Evolutionary conservation across 2,888 invertebrate genomes (phyloP).

Genomic region (Lasioglossum oenotherae): DNA sequence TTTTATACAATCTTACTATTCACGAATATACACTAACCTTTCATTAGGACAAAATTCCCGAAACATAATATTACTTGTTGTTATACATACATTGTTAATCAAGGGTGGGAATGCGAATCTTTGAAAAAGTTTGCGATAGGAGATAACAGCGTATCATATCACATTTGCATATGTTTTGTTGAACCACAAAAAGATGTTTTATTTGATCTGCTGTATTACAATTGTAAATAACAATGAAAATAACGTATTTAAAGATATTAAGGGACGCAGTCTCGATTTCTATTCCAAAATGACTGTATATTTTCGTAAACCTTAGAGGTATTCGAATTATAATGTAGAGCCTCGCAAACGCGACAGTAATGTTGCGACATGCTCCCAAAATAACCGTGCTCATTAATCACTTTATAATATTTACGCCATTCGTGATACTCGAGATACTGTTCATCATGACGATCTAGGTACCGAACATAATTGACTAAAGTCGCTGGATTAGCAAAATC

Average conservation of each 20-base stretch:
- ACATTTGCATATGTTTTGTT: neutral
- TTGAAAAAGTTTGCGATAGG: neutral
- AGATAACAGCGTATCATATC: neutral
- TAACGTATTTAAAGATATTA: neutral
- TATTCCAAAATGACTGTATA: conserved; percentile 83
- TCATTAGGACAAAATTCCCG: neutral
- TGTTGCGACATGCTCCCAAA: conserved; percentile 87
- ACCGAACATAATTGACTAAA: conserved; percentile 86
- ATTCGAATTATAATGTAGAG: conserved; percentile 87
- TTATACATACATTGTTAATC: neutral
- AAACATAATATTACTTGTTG: neutral
- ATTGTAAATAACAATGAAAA: neutral
- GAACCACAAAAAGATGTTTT: neutral
- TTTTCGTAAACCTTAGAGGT: conserved; percentile 82
- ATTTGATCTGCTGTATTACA: neutral
- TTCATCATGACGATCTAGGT: conserved; percentile 83
- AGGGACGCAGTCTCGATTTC: conserved; percentile 72
- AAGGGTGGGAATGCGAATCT: neutral
- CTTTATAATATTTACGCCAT: conserved; percentile 87
- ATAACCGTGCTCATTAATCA: conserved; percentile 89
- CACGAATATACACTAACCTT: neutral
- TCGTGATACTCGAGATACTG: conserved; percentile 85
- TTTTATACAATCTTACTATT: neutral
- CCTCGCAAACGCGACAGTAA: conserved; percentile 89
- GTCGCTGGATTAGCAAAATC: conserved; percentile 85